phyloP scores from a whole-genome alignment of 2,888 invertebrate species.

The Epinotia nisella region DNA sequence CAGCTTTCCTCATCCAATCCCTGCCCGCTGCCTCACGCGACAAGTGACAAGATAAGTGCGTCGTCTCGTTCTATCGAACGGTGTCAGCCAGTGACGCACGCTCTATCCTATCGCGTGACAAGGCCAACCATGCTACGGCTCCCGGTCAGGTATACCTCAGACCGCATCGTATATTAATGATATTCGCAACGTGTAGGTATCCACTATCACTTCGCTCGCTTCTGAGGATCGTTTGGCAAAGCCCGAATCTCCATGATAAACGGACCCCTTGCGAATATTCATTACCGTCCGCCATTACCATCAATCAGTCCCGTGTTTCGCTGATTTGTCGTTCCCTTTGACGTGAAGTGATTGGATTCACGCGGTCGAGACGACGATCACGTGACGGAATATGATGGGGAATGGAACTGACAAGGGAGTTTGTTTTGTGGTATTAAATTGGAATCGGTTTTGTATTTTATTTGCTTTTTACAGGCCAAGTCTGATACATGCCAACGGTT shows the following conservation, averaged over 20 bases:
- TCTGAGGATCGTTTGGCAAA: background rate
- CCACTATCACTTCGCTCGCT: too few species aligned
- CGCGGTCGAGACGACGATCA: background rate
- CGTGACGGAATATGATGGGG: background rate
- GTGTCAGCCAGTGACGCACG: too few species aligned
- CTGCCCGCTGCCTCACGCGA: too few species aligned
- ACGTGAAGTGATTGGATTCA: constrained; percentile 16
- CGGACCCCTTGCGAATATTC: constrained; percentile 21
- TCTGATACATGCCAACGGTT: too few species aligned
- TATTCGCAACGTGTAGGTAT: too few species aligned
- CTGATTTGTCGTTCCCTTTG: constrained; percentile 28
- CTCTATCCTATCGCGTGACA: too few species aligned
- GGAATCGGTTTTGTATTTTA: background rate
- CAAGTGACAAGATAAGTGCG: too few species aligned
- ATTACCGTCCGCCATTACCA: constrained; percentile 17
- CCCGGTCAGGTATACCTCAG: too few species aligned
- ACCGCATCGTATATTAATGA: too few species aligned
- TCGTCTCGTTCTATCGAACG: too few species aligned
- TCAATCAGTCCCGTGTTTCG: constrained; percentile 24
- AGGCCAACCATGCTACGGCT: too few species aligned
- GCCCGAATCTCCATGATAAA: constrained; percentile 19
- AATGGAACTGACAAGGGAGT: background rate
- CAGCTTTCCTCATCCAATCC: too few species aligned
- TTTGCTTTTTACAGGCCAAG: background rate
- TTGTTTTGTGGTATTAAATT: background rate